Percentiles rank a stretch among this genome's conserved stretches.
Evolutionary conservation across 2,797 vertebrate genomes (phyloP).

Genomic region (Squalus acanthias): DNA sequence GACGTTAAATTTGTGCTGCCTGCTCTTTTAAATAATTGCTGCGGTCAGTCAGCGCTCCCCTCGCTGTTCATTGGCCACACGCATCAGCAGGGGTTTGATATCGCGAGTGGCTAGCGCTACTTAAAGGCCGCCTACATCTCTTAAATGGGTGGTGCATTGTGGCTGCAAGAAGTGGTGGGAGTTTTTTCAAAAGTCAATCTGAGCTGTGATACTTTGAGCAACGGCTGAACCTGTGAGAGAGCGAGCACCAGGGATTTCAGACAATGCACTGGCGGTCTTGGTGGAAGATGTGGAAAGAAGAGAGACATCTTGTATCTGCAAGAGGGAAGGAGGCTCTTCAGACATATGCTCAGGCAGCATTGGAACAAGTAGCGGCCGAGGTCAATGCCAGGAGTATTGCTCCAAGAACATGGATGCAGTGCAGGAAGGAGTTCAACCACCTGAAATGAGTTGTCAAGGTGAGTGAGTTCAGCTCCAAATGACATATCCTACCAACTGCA

Average conservation of each 20-base stretch:
- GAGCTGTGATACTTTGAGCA: neutral
- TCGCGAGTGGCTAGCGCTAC: neutral
- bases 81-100: neutral
- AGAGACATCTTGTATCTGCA: neutral
- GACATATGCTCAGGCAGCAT: neutral
- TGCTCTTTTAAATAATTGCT: neutral
- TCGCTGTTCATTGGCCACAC: neutral
- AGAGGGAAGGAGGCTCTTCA: neutral
- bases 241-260: neutral
- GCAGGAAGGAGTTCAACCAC: neutral
- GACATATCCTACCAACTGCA: neutral
- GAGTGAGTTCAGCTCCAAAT: neutral
- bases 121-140: neutral
- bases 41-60: neutral
- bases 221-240: neutral
- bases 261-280: neutral
- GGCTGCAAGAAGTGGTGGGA: neutral
- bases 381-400: neutral
- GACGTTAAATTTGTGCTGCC: neutral
- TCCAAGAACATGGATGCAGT: neutral
- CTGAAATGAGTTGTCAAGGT: neutral
- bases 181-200: neutral
- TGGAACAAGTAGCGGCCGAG: neutral
- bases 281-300: neutral
- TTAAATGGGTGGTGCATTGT: neutral